phyloP scores from a whole-genome alignment of 2,797 vertebrate species.

The Neosalanx taihuensis region DNA sequence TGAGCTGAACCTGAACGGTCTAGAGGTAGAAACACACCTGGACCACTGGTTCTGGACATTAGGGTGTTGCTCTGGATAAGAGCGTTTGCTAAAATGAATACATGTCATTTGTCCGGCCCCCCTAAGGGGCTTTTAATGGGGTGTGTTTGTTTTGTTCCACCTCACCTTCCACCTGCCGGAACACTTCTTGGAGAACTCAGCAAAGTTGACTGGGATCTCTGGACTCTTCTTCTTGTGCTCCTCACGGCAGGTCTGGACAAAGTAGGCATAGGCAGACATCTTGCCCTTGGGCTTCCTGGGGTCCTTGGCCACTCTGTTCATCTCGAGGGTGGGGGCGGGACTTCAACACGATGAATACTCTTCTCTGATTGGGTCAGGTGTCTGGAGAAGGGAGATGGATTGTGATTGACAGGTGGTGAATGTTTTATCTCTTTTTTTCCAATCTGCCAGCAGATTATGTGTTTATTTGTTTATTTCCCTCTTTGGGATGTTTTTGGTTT shows the following conservation, averaged over 20 bases:
- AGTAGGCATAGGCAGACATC: constrained; percentile 85
- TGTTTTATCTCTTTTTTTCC: not conserved
- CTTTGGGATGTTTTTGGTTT: not conserved
- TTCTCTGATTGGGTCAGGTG: not conserved
- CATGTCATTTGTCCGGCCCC: too few species aligned
- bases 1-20: not conserved
- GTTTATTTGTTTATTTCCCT: too few species aligned
- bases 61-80: too few species aligned
- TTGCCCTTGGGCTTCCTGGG: constrained; percentile 89
- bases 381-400: not conserved
- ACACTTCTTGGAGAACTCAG: constrained; percentile 80
- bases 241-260: constrained; percentile 82
- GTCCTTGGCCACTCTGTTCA: constrained; percentile 81
- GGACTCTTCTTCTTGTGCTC: constrained; percentile 86
- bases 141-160: not conserved
- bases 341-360: not conserved
- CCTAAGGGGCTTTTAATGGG: not conserved
- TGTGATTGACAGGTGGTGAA: not conserved
- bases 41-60: not conserved
- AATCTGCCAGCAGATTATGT: too few species aligned
- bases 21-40: not conserved
- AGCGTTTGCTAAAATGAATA: too few species aligned
- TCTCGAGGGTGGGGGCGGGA: not conserved
- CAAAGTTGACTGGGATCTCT: constrained; percentile 83
- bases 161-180: constrained; percentile 80